Evolutionary conservation across 37 sponge, comb jelly and placozoan species (phyloP).

Genomic region (Hexactinellida sp.): DNA sequence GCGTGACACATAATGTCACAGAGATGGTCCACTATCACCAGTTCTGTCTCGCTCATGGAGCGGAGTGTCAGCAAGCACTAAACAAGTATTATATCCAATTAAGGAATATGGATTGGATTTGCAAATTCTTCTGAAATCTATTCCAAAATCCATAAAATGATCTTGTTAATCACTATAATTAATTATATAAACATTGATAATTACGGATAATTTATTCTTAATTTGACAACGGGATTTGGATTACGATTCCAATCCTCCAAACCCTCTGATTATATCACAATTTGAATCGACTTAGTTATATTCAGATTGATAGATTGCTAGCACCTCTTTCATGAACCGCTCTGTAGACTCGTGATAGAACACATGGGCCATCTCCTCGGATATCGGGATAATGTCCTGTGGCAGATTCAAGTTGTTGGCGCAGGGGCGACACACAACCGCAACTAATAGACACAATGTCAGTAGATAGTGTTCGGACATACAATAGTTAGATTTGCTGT

Average conservation of each 20-base stretch:
- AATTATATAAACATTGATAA: neutral
- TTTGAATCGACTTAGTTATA: no score
- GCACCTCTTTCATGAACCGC: slow-evolving; percentile 4
- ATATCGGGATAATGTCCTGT: neutral
- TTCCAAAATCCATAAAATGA: neutral
- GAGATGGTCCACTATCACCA: neutral
- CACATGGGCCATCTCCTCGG: neutral
- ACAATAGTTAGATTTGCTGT: neutral
- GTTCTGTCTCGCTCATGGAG: neutral
- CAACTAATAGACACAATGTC: neutral
- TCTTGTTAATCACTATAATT: neutral
- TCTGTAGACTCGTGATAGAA: slow-evolving; percentile 15
- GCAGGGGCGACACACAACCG: neutral
- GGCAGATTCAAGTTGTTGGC: neutral
- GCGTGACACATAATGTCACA: slow-evolving; percentile 1
- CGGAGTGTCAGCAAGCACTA: slow-evolving; percentile 13
- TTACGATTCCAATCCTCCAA: no score
- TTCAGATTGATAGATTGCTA: no score
- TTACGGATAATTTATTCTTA: no score
- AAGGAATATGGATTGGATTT: no score
- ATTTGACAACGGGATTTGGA: no score
- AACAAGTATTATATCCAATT: no score
- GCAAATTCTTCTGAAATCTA: no score
- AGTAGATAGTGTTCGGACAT: neutral
- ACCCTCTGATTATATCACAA: no score